Base-by-base conservation (phyloP, 2,113 vertebrate species). In the Lutjanus erythropterus region DNA sequence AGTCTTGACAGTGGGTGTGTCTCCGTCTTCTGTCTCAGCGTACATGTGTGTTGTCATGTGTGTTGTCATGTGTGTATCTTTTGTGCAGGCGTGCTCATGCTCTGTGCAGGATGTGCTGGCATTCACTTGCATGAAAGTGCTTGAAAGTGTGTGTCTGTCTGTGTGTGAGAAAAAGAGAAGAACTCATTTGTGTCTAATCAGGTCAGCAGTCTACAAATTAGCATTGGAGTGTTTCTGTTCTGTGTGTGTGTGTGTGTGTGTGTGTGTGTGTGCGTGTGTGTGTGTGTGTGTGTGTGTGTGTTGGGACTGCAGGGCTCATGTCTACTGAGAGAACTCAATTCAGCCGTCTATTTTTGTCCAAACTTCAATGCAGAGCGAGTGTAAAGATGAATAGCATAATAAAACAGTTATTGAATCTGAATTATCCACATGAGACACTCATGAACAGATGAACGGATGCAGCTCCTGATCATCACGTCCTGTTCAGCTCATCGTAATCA, bases 141-240 rank as follows among this genome's bases (percentile, higher is more conserved):
- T 9, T 39, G 19, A 15, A 37, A 47, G 61, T 76, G 47, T 15
- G 23, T 55, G 56, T 19, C 27, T 50, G 60, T 23, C 11, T n/a
- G 78, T 31, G 47, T 19, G 64, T 29, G 37, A 5, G 33, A 21
- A 4, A 23, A 9, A 31, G 21, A 33, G 10, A 64, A 37, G 21
- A 75, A 12, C 82, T 80, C 49, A 86, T 87, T 81, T 84, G 68
- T 61, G 64, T 84, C 33, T 81, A 82, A 82, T 84, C 83, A 83
- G 87, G 75, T 85, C 89, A 86, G 86, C 75, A 52, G 59, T 76
- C 67, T 70, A 60, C 52, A 75, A 81, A 85, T 77, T 77, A 82
- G 71, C 71, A 49, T 46, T 52, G 5, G 53, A 61, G 66, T 80
- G 52, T 80, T 75, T 75, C 33, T 75, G 25, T 55, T 75, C 44